A percentile compares a stretch with the other conserved stretches of the same genome.
phyloP scores from a whole-genome alignment of 2,888 invertebrate species.

The Margaritifera margaritifera region DNA sequence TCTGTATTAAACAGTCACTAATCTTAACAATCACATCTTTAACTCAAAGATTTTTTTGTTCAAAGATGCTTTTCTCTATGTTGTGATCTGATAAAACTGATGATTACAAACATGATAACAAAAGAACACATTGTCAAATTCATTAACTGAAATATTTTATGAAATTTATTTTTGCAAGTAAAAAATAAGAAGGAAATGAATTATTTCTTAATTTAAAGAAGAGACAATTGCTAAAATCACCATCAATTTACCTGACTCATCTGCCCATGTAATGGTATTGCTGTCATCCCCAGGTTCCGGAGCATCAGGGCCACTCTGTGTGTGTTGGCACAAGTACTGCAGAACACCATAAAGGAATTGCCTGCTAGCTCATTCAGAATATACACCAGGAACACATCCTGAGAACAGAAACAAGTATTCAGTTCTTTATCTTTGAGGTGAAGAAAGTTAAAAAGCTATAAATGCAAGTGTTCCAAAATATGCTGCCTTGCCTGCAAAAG shows the following conservation, averaged over 20 bases:
- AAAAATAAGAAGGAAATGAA: too few species aligned
- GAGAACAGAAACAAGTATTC: constrained; percentile 42
- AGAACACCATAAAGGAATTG: constrained; percentile 97
- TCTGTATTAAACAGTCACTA: too few species aligned
- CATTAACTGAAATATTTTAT: too few species aligned
- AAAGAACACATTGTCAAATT: too few species aligned
- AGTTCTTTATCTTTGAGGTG: background rate
- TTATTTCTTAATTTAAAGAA: too few species aligned
- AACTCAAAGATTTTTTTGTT: too few species aligned
- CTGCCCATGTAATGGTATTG: constrained; percentile 98
- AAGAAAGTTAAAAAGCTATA: background rate
- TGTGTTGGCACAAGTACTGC: constrained; percentile 94
- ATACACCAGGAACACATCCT: constrained; percentile 97
- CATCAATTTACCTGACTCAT: constrained; percentile 85
- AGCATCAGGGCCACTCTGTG: constrained; percentile 90
- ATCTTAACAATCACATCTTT: too few species aligned
- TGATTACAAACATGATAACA: too few species aligned
- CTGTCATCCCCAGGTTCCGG: constrained; percentile 91
- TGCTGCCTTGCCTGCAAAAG: background rate
- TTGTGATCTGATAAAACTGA: too few species aligned
- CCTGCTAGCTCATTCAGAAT: constrained; percentile 95
- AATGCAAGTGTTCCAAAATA: background rate
- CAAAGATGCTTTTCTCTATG: too few species aligned
- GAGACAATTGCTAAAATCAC: background rate
- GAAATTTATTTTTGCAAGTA: too few species aligned